Evolutionary conservation across 2,797 vertebrate species (phyloP).

Genomic region (Macrochelys suwanniensis): DNA sequence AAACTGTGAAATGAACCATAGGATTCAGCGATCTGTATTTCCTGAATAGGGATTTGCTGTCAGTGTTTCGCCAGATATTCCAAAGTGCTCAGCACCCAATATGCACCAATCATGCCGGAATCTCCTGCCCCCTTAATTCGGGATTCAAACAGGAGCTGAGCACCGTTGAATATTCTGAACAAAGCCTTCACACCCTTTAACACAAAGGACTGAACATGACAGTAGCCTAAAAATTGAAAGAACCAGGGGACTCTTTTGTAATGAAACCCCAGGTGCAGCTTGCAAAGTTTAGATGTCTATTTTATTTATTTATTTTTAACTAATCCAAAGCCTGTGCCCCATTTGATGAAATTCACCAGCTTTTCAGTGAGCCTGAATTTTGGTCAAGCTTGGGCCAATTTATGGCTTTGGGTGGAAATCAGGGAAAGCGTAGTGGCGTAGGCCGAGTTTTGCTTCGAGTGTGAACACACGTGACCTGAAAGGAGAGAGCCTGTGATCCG

Average conservation of each 20-base stretch:
- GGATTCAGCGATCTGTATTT: background rate
- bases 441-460: background rate
- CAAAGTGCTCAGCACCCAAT: background rate
- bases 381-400: background rate
- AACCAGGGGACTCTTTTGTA: background rate
- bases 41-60: background rate
- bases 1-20: background rate
- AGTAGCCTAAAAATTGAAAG: constrained; percentile 10
- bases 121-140: background rate
- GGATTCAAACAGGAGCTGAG: background rate
- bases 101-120: background rate
- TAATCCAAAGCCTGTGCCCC: background rate
- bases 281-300: background rate
- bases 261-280: background rate
- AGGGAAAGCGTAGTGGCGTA: background rate
- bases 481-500: background rate
- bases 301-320: background rate
- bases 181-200: background rate
- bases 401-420: background rate
- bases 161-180: background rate
- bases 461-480: background rate
- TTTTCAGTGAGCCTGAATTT: background rate
- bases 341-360: background rate
- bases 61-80: rapidly evolving
- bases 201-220: background rate